A percentile compares a stretch with the other conserved stretches of the same genome.
Conservation (phyloP, 2,113 vertebrate species). For the Jaculus jaculus region DNA sequence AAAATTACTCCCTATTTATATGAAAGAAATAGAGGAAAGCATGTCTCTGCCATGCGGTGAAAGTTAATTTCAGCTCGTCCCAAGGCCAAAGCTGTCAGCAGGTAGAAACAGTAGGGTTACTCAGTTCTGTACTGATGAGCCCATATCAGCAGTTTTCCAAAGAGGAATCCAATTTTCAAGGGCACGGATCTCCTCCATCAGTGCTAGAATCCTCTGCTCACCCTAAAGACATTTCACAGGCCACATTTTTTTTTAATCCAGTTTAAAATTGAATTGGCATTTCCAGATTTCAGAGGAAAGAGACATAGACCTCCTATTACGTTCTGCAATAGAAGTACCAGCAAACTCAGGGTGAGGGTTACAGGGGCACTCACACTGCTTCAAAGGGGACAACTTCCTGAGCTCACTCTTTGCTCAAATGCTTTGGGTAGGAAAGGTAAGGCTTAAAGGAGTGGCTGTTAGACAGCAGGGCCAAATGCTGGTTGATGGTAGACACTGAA, state of each 20-base stretch:
- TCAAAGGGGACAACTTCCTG: constrained; percentile 36
- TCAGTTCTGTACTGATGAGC: constrained; percentile 46
- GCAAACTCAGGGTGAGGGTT: background rate
- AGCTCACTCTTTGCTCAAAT: background rate
- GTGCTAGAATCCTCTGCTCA: background rate
- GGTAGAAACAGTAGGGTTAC: constrained; percentile 49
- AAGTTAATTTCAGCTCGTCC: constrained; percentile 45
- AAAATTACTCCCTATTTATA: background rate
- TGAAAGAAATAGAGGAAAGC: constrained; percentile 15
- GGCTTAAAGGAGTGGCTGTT: background rate
- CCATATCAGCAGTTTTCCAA: constrained; percentile 61
- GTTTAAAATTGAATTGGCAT: background rate
- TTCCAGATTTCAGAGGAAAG: constrained; percentile 41
- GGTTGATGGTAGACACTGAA: background rate
- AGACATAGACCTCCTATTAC: background rate
- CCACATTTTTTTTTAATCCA: background rate
- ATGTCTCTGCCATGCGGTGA: constrained; percentile 25
- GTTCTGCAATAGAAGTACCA: background rate
- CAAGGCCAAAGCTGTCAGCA: constrained; percentile 47
- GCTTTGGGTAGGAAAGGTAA: background rate
- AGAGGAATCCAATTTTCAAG: constrained; percentile 64
- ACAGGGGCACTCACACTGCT: constrained; percentile 1
- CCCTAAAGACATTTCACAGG: constrained; percentile 47
- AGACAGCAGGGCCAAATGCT: background rate
- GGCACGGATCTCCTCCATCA: constrained; percentile 37